Conservation (phyloP, 2,797 vertebrate genomes). For the Enteromius trimaculatus region DNA sequence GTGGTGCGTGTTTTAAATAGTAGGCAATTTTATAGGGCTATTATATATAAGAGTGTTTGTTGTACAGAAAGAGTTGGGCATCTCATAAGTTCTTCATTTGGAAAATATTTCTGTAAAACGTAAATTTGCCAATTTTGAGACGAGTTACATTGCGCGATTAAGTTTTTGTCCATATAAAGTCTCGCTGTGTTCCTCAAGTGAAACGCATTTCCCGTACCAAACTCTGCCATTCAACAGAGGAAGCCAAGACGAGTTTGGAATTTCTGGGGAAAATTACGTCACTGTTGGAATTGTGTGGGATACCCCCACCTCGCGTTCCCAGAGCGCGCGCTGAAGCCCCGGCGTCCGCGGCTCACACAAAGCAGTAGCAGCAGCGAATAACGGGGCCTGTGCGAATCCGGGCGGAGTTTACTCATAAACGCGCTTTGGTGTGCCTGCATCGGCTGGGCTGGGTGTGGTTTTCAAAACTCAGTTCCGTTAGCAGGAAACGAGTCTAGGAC, state of each 20-base stretch:
- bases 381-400: slow-evolving; percentile 58
- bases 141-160: background rate
- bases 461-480: slow-evolving; percentile 81
- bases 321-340: slow-evolving; percentile 36
- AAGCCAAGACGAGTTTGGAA: slow-evolving; percentile 16
- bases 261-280: slow-evolving; percentile 43
- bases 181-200: background rate
- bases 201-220: slow-evolving; percentile 8
- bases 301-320: slow-evolving; percentile 39
- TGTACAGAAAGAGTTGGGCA: background rate
- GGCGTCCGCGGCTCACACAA: slow-evolving; percentile 26
- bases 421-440: slow-evolving; percentile 68
- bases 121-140: background rate
- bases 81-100: background rate
- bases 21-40: background rate
- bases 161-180: slow-evolving; percentile 5
- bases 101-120: background rate
- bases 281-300: slow-evolving; percentile 34
- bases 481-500: slow-evolving; percentile 76
- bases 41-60: background rate
- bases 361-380: slow-evolving; percentile 47
- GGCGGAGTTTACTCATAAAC: slow-evolving; percentile 74
- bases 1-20: background rate
- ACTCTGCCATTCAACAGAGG: background rate
- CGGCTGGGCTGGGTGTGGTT: slow-evolving; percentile 82